Conservation (phyloP, 2,113 vertebrate genomes). For the Takifugu flavidus region DNA sequence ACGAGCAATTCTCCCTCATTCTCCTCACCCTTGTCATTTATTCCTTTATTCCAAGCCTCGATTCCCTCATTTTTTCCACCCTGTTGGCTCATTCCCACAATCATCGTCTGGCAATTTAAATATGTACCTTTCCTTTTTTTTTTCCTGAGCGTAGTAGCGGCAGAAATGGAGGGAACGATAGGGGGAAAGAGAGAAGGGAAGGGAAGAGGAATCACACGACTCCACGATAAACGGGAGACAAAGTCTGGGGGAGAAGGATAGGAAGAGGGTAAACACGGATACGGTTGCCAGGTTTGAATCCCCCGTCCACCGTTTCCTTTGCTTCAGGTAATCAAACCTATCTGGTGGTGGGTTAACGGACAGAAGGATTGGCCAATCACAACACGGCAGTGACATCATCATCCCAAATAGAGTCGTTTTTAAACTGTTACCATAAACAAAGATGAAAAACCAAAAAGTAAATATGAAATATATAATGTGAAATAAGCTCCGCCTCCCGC, state of each 20-base stretch:
- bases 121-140: slow-evolving; percentile 60
- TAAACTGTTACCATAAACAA: too few species aligned
- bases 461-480: too few species aligned
- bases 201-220: background rate
- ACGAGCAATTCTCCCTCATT: slow-evolving; percentile 37
- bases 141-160: slow-evolving; percentile 56
- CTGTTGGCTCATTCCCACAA: slow-evolving; percentile 40
- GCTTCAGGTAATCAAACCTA: slow-evolving; percentile 1
- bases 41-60: slow-evolving; percentile 13
- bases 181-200: slow-evolving; percentile 16
- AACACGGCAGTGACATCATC: background rate
- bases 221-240: slow-evolving; percentile 9
- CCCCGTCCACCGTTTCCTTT: background rate
- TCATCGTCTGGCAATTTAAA: slow-evolving; percentile 56
- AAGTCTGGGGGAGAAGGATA: slow-evolving; percentile 31
- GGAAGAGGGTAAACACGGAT: background rate
- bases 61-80: slow-evolving; percentile 24
- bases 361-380: slow-evolving; percentile 1
- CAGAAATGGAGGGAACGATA: slow-evolving; percentile 16
- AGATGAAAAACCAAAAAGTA: too few species aligned
- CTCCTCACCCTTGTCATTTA: slow-evolving; percentile 36
- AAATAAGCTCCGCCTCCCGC: too few species aligned
- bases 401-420: too few species aligned
- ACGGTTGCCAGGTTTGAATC: background rate
- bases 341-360: background rate